Base-by-base conservation (phyloP, 1,140 invertebrate species). In the Trichonephila inaurata region DNA sequence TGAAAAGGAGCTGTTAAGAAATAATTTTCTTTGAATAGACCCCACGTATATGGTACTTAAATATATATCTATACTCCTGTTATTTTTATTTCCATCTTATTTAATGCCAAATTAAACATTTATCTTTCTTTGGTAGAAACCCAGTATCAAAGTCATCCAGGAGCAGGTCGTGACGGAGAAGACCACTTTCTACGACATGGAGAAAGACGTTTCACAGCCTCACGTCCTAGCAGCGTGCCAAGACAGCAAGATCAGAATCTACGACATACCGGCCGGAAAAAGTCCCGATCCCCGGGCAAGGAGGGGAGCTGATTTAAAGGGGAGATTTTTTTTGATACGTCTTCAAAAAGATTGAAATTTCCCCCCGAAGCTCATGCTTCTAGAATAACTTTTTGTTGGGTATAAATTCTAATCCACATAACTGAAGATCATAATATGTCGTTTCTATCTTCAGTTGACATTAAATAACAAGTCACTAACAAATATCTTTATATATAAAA, bases 151-250 rank as follows among this genome's bases (percentile, higher is more conserved):
- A 72, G 98, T 99, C 95, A 96, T 97, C 44, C 96, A 98, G 19
- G 97, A 97, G 58, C 98, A 98, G 95, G 98, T 99, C 95, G 97
- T 98, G 94, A 98, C 98, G 0, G 98, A 98, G 4, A 99, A 99
- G 95, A 98, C 98, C 2, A 99, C 99, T 8, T 96, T 99, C 1
- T 99, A 99, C 96, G 99, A 99, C 95, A 99, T 99, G 98, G 98
- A 99, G 96, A 97, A 99, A 3, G 99, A 99, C 96, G 97, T 97
- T 16, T 97, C 97, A 92, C 97, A 98, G 85, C 98, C 98, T 95
- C 98, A 99, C 96, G 97, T 99, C 90, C 96, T 99, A 60, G 99
- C 99, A 6, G 99, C 99, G 40, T 99, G 99, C 96, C 98, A 99
- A 96, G 99, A 99, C 96, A 97, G 99, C 62, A 98, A 99, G 96